Base-by-base conservation (phyloP, 1,140 invertebrate genomes). In the Trachelipus rathkii region DNA sequence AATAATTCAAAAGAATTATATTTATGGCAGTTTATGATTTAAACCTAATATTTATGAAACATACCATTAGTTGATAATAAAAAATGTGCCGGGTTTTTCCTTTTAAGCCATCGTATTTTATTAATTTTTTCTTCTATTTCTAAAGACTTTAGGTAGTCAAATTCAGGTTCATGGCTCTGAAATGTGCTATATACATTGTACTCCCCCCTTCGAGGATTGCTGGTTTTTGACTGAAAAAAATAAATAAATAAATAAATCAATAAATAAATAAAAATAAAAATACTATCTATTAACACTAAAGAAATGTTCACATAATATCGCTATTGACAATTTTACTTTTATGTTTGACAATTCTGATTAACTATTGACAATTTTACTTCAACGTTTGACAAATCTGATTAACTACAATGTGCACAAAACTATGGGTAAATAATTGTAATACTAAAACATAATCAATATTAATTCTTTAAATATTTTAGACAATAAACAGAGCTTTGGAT, bases 91-190 rank as follows among this genome's bases (percentile, higher is more conserved):
- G 95, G 95, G 87, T 99, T 99, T 87, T 96, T 96, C 83, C 96
- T 88, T 85, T 94, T 95, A 68, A 99, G 87, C 97, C 97, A 99
- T 86, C 96, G 89, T 80, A 99, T 99, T 90, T 99, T 99, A 88
- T 99, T 99, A 83, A 99, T 99, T 89, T 99, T 99, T 88, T 99
- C 98, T 89, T 99, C 98, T 85, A 99, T 99, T 88, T 99, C 97
- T 86, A 99, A 89, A 83, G 95, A 98, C 88, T 99, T 99, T 84
- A 99, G 90, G 87, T 99, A 99, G 87, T 99, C 97, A 87, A 99
- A 99, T 87, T 99, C 98, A 24, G 98, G 97, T 85, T 99, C 98
- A 86, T 99, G 98, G 83, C 95, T 98, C 88, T 99, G 97, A 88
- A 99, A 99, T 82, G 98, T 99, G 84, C 95, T 98, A 87, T 99